Percentiles rank a stretch among this genome's conserved stretches.
phyloP scores from a whole-genome alignment of 2,113 vertebrate genomes.

The Prionailurus viverrinus region DNA sequence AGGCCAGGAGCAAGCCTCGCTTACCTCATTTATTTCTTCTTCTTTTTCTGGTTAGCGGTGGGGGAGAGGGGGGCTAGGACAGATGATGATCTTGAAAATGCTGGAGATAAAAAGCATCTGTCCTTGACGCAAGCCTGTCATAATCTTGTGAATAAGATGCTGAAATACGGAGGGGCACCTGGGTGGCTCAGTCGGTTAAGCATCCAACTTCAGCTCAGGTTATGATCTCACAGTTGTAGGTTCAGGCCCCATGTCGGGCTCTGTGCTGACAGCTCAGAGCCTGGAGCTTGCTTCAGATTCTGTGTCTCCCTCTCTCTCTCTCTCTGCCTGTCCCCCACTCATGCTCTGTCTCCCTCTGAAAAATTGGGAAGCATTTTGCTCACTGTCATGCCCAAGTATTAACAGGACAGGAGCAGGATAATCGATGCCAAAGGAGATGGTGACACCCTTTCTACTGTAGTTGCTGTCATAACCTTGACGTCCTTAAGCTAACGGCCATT shows the following conservation, averaged over 20 bases:
- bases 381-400: not conserved
- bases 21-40: constrained; percentile 1
- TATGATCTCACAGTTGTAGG: too few relatives aligned
- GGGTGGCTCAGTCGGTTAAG: too few relatives aligned
- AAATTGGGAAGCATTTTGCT: not conserved
- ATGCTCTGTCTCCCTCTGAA: too few relatives aligned
- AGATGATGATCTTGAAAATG: not conserved
- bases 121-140: not conserved
- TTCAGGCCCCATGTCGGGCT: too few relatives aligned
- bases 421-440: constrained; percentile 70
- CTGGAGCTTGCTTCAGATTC: too few relatives aligned
- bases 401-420: not conserved
- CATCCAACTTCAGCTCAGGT: too few relatives aligned
- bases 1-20: not conserved
- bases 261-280: too few relatives aligned
- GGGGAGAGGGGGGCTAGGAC: too few relatives aligned
- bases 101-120: constrained; percentile 1
- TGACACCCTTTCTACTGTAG: constrained; percentile 9
- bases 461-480: constrained; percentile 16
- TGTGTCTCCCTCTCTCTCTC: too few relatives aligned
- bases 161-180: not conserved
- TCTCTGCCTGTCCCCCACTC: too few relatives aligned
- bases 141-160: constrained; percentile 12
- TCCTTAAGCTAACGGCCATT: constrained; percentile 1
- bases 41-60: not conserved